phyloP scores from a whole-genome alignment of 2,113 vertebrate genomes.

The Cyrtonyx montezumae region DNA sequence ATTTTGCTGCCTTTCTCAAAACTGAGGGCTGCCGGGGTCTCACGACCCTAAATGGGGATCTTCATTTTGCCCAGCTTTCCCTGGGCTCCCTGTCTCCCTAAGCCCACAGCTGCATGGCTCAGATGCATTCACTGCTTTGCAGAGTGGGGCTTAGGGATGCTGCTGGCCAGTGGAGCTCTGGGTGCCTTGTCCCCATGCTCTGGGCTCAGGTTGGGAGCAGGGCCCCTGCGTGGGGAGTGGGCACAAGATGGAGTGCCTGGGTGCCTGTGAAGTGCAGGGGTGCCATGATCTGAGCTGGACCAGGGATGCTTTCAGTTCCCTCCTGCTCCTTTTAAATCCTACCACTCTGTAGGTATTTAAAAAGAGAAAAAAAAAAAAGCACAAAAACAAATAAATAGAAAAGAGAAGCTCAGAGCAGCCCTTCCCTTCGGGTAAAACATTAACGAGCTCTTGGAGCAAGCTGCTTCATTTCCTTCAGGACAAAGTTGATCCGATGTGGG shows the following conservation, averaged over 20 bases:
- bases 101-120: background rate
- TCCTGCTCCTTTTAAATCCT: background rate
- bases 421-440: constrained; percentile 49
- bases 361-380: background rate
- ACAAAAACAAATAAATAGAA: background rate
- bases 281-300: rapidly evolving
- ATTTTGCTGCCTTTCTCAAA: background rate
- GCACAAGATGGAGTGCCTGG: too few species aligned
- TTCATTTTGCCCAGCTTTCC: background rate
- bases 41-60: too few species aligned
- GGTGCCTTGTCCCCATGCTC: background rate
- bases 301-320: constrained; percentile 22
- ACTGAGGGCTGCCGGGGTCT: background rate
- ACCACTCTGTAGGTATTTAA: background rate
- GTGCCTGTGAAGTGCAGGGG: too few species aligned
- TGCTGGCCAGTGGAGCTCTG: background rate
- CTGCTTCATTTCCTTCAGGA: constrained; percentile 45
- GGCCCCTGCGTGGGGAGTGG: too few species aligned
- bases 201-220: background rate
- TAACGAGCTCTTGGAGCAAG: constrained; percentile 24
- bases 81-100: background rate
- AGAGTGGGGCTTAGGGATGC: background rate
- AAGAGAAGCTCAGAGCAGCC: background rate
- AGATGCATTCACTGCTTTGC: background rate
- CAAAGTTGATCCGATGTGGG: constrained; percentile 49